Evolutionary conservation across 2,888 invertebrate species (phyloP), one percentile per base, ranked within the genome.

Genomic region (Drosophila longiperda): DNA sequence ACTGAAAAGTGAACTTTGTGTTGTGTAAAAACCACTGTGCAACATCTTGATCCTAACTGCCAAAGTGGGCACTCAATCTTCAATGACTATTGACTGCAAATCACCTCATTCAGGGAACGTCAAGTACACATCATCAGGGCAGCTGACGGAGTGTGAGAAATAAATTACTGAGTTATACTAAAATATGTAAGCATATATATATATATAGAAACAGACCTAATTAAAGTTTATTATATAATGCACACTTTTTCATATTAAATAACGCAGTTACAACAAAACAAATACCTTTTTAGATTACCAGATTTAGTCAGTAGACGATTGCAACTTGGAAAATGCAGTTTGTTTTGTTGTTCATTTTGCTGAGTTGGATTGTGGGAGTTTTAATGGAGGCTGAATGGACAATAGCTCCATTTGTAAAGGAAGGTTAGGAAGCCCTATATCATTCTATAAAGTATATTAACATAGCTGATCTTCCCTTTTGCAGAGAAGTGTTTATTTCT

Each of bases 121-220:
- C 69, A 76, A 73, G 58, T 73, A 66, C 36, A 52, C 72, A 73
- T 85, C 82, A 81, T 73, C 74, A 69, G 75, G 62, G 65, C 62
- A 34, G 49, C 68, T 83, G 85, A 86, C 83, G 66, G 77, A 76
- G 77, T 84, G 85, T 89, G 89, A 83, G 89, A 89, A 81, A 62
- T 59, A 75, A 80, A 78, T 77, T 68, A 75, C 9, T 32, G 6
- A 17, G 26, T 15, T 12, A 42, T 42, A 54, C 57, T 33, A 7
- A 1, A 32, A 66, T 66, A 23, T 54, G 34, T 17, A 29, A 59
- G 26, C 32, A 23, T 23, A 8, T 36, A 48, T 32, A 33, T 12
- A 29, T 3, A 5, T 12, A 55, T 8, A 6, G 0, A 15, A 8
- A 20, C 33, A 53, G 15, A 53, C 52, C 12, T 33, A 20, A 23